Percentiles rank a stretch among this genome's conserved stretches.
Evolutionary conservation across 2,113 vertebrate species (phyloP).

Genomic region (Callionymus lyra): DNA sequence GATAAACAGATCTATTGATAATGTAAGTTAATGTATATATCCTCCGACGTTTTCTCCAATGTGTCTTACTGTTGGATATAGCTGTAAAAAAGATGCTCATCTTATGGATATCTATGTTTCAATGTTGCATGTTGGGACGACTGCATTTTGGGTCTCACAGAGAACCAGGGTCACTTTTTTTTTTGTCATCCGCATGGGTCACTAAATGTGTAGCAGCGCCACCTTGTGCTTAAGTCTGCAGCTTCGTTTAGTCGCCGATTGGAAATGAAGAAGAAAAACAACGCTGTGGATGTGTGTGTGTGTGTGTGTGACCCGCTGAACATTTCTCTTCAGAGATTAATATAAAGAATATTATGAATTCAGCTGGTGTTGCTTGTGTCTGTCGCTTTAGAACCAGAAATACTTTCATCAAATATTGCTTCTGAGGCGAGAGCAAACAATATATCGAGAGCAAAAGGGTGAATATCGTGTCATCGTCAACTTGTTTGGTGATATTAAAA

Average conservation of each 20-base stretch:
- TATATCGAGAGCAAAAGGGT: no score
- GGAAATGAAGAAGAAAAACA: slow-evolving; percentile 20
- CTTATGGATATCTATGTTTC: slow-evolving; percentile 48
- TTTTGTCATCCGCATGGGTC: slow-evolving; percentile 51
- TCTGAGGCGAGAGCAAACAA: no score
- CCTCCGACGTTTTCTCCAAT: slow-evolving; percentile 50
- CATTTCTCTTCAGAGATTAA: slow-evolving; percentile 38
- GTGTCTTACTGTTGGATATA: slow-evolving; percentile 41
- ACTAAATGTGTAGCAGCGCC: slow-evolving; percentile 40
- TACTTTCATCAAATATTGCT: no score
- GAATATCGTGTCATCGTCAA: no score
- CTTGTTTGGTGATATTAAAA: no score
- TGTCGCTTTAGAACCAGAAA: not conserved
- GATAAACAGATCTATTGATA: slow-evolving; percentile 52
- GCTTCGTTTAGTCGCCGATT: slow-evolving; percentile 12
- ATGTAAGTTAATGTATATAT: slow-evolving; percentile 63
- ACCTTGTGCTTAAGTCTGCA: slow-evolving; percentile 12
- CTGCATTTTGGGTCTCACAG: slow-evolving; percentile 2
- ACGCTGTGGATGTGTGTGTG: slow-evolving; percentile 32
- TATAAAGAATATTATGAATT: slow-evolving; percentile 28
- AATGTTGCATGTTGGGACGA: slow-evolving; percentile 58
- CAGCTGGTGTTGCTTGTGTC: slow-evolving; percentile 2
- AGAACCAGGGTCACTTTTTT: slow-evolving; percentile 10
- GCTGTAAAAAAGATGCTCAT: slow-evolving; percentile 40
- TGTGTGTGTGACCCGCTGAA: no score